These are phyloP conservation scores for Heterodera schachtii DNA, from an alignment of 1,140 invertebrate species.

Conservation along the genomic window DNA sequence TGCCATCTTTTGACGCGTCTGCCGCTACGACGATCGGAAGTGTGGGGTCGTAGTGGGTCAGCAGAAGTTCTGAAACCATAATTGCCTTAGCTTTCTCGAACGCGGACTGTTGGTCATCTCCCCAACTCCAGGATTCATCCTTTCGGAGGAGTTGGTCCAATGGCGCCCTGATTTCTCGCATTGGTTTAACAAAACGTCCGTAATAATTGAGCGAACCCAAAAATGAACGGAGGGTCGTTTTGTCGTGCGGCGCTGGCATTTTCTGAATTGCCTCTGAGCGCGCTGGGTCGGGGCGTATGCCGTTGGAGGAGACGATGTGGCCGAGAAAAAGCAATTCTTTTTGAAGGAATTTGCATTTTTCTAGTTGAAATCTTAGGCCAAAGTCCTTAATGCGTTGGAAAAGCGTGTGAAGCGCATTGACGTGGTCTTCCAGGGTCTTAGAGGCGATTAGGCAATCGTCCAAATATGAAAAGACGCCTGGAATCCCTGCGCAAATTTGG, in stretches of 20 bases:
- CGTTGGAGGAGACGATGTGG: slow-evolving; percentile 38
- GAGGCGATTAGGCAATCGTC: too few species aligned
- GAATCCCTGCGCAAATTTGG: too few species aligned
- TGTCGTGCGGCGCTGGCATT: slow-evolving; percentile 42
- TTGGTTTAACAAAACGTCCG: slow-evolving; percentile 41
- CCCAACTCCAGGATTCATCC: slow-evolving; percentile 52
- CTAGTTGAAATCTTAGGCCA: too few species aligned
- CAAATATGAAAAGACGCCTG: too few species aligned
- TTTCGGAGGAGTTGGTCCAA: slow-evolving; percentile 51
- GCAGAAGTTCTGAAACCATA: slow-evolving; percentile 42
- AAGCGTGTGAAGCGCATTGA: too few species aligned
- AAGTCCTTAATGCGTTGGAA: too few species aligned
- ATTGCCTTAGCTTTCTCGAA: slow-evolving; percentile 47
- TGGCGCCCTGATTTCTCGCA: slow-evolving; percentile 39
- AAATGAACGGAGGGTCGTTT: slow-evolving; percentile 38
- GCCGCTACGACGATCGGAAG: slow-evolving; percentile 50
- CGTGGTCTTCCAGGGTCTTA: too few species aligned
- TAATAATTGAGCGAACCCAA: slow-evolving; percentile 55
- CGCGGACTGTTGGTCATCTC: slow-evolving; percentile 28
- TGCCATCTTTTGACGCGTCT: slow-evolving; percentile 56
- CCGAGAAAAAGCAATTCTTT: slow-evolving; percentile 41
- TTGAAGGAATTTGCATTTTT: not conserved
- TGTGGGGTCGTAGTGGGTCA: slow-evolving; percentile 51
- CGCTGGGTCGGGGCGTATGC: slow-evolving; percentile 42
- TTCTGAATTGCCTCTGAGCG: slow-evolving; percentile 42